phyloP scores from a whole-genome alignment of 2,113 vertebrate species.

The Silurus meridionalis region DNA sequence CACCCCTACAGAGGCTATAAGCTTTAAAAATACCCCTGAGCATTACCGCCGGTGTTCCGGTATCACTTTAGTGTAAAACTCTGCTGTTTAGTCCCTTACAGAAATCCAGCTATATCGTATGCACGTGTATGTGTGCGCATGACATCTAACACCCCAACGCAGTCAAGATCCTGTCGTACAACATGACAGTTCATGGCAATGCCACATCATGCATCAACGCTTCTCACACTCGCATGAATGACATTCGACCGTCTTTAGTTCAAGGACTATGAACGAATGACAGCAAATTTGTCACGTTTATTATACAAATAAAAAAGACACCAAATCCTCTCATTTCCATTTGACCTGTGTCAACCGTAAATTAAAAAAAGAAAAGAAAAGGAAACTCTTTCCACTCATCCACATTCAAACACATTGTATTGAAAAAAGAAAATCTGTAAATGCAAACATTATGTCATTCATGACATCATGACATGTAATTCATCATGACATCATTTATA shows the following conservation, averaged over 20 bases:
- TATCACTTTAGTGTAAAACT: neutral
- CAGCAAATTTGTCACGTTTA: too few relatives aligned
- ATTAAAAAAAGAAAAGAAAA: neutral
- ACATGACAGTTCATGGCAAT: neutral
- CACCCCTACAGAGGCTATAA: neutral
- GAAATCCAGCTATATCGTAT: neutral
- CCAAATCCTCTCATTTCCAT: neutral
- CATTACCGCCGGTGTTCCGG: neutral
- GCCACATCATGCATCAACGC: neutral
- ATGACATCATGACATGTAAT: too few relatives aligned
- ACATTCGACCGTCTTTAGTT: neutral
- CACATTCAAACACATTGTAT: neutral
- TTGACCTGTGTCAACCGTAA: neutral
- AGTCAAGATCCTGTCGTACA: neutral
- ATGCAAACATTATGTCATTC: too few relatives aligned
- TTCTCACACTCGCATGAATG: too few relatives aligned
- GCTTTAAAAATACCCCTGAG: neutral
- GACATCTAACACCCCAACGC: neutral
- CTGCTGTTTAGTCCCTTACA: neutral
- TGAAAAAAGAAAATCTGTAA: too few relatives aligned
- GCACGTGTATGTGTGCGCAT: neutral
- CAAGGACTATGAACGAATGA: neutral
- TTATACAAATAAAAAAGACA: neutral
- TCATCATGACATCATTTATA: neutral
- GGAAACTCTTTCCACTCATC: neutral